Conservation (phyloP, 2,888 invertebrate genomes). For the Polydrusus tereticollis region DNA sequence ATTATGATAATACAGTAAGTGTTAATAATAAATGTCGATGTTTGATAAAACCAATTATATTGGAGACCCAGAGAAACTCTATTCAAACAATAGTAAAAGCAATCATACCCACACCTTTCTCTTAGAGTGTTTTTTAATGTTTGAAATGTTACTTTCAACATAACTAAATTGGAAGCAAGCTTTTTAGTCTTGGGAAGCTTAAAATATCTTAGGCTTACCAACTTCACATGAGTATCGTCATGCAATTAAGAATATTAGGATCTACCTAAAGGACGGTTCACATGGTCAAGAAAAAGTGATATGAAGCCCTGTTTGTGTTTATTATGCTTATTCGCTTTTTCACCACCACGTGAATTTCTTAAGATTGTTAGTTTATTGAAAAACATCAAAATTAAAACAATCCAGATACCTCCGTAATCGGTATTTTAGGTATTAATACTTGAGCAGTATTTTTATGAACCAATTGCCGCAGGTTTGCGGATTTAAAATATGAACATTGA, state of each 20-base stretch:
- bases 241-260: too few species aligned
- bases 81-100: not conserved
- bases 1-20: not conserved
- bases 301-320: too few species aligned
- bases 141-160: not conserved
- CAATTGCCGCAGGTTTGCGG: too few species aligned
- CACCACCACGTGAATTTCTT: slow-evolving; percentile 1
- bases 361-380: not conserved
- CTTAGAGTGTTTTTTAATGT: not conserved
- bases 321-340: too few species aligned
- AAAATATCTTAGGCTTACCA: not conserved
- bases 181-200: not conserved
- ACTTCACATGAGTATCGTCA: too few species aligned
- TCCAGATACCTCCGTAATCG: too few species aligned
- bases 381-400: slow-evolving; percentile 2
- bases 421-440: too few species aligned
- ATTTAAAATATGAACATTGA: too few species aligned
- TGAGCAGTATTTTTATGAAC: too few species aligned
- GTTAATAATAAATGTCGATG: too few species aligned
- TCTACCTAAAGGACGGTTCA: too few species aligned
- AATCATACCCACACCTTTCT: not conserved
- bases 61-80: not conserved
- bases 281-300: too few species aligned
- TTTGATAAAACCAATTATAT: not conserved
- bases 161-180: not conserved